Base-by-base conservation (phyloP, 2,797 vertebrate species). In the Borostomias antarcticus region DNA sequence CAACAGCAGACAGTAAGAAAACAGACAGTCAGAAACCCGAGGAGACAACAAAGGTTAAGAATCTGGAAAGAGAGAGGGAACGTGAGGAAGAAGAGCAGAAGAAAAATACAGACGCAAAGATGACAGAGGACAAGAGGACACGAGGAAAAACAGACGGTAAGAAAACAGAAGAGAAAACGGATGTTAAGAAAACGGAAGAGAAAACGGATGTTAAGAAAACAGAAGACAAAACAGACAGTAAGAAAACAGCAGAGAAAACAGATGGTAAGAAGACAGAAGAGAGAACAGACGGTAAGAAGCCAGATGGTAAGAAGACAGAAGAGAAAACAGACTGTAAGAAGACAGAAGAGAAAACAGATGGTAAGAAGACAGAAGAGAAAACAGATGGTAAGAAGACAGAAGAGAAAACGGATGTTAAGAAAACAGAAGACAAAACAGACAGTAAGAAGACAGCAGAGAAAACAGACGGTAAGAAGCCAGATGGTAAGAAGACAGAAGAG, bases 381-480 rank as follows among this genome's bases (percentile, higher is more conserved):
- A n/a, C 77, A 78, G 72, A 78, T 74, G 29, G 25, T 32, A 30
- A 32, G 2, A 88, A 79, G 51, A 86, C 88, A 0, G 88, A 88
- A 1, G 88, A 85, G 0, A 88, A 89, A 70, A 89, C 88, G 3
- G 40, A 43, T n/a, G 6, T 3, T 17, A 43, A 50, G 21, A 21
- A 23, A 19, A 50, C n/a, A 4, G 0, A 6, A 23, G 40, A 37
- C 7, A 37, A 37, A 37, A 37, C 32, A 4, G 32, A 33, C 32
- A 33, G 32, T 9, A 33, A 45, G 43, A n/a, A 17, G 43, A 45
- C 11, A 15, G 1, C 43, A 5, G 35, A 37, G 5, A 48, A n/a
- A n/a, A 37, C 52, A 29, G 56, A 25, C 2, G 2, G 10, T 11
- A 3, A 57, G 13, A 32, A 30, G 9, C 1, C 25, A 3, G 26